Percentiles rank a stretch among this genome's conserved stretches.
Conservation (phyloP, 2,797 vertebrate genomes). For the Melanogrammus aeglefinus region DNA sequence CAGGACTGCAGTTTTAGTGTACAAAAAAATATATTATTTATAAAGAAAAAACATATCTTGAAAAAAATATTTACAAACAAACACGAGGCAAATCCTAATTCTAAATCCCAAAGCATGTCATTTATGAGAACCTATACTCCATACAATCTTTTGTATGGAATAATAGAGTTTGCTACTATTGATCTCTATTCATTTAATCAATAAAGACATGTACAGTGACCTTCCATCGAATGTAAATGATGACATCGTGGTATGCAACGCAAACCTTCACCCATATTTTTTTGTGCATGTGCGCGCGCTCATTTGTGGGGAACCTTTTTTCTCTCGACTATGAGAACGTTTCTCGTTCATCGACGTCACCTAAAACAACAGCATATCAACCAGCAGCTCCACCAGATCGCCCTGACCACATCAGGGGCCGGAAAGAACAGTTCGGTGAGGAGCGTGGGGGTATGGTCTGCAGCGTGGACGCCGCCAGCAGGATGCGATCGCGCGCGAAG, state of each 20-base stretch:
- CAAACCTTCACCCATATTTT: not conserved
- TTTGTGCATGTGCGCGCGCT: not conserved
- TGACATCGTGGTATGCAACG: not conserved
- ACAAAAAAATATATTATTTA: slow-evolving; percentile 11
- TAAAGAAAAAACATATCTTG: not conserved
- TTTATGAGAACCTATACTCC: not conserved
- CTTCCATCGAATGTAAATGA: not conserved
- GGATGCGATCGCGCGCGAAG: slow-evolving; percentile 77
- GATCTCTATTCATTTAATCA: not conserved
- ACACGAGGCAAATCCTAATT: not conserved
- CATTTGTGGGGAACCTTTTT: not conserved
- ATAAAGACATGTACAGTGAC: slow-evolving; percentile 1
- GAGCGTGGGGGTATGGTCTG: slow-evolving; percentile 79
- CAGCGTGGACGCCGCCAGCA: slow-evolving; percentile 78
- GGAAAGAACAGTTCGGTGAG: slow-evolving; percentile 88
- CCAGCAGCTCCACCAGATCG: slow-evolving; percentile 80
- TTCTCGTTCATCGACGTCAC: slow-evolving; percentile 31
- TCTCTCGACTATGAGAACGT: not conserved
- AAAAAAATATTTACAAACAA: slow-evolving; percentile 1
- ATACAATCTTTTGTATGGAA: no score
- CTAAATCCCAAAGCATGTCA: not conserved
- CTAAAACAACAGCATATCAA: slow-evolving; percentile 82
- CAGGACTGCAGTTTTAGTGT: not conserved
- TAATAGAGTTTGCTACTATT: not conserved
- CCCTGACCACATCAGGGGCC: slow-evolving; percentile 82